Evolutionary conservation across 92 coral and sea anemone species (phyloP).

Genomic region (Parazoanthus swiftii): DNA sequence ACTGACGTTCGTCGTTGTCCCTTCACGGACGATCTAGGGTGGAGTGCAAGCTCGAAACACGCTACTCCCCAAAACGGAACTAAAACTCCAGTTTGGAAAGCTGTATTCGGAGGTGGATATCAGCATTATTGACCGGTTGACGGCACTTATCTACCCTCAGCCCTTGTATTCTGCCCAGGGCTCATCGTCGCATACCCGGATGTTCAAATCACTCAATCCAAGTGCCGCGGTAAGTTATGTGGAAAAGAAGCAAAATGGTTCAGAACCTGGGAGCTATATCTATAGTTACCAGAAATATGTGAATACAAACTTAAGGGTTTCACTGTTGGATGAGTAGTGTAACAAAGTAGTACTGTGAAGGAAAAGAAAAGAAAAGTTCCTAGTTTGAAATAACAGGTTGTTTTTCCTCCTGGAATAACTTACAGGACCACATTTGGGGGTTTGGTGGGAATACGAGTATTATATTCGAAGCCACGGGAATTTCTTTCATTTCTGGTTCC

Average conservation of each 20-base stretch:
- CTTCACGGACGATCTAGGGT: constrained; percentile 51
- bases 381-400: no score
- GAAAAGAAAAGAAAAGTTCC: no score
- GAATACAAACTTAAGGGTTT: no score
- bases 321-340: no score
- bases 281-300: no score
- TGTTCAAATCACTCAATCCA: constrained; percentile 80
- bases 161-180: constrained; percentile 64
- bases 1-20: neutral
- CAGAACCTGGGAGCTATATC: no score
- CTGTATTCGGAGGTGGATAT: constrained; percentile 83
- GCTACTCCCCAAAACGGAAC: constrained; percentile 82
- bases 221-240: constrained; percentile 64
- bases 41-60: constrained; percentile 86
- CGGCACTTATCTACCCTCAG: constrained; percentile 72
- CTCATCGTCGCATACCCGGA: constrained; percentile 71
- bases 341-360: no score
- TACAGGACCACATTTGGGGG: no score
- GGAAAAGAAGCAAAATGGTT: neutral
- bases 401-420: no score
- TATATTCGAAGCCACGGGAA: no score
- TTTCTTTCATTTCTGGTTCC: no score
- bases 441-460: no score
- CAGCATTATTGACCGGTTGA: constrained; percentile 84
- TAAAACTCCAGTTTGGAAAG: constrained; percentile 79